Percentiles rank a stretch among this genome's conserved stretches.
Evolutionary conservation across 1,140 invertebrate species (phyloP).

Genomic region (Ips typographus): DNA sequence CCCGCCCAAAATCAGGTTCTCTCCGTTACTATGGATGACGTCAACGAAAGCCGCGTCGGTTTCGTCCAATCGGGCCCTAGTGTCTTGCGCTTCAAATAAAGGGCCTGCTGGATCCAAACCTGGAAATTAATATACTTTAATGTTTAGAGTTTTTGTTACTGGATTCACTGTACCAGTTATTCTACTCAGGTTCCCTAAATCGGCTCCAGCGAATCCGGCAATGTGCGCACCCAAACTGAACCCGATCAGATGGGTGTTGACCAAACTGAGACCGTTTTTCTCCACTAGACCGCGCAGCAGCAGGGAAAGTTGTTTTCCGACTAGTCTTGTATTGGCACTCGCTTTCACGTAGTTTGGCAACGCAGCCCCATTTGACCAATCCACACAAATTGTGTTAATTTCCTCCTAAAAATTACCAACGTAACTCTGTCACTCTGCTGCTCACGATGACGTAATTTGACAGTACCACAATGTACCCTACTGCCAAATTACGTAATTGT

Average conservation of each 20-base stretch:
- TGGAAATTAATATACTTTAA: constrained; percentile 42
- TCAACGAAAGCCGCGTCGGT: constrained; percentile 90
- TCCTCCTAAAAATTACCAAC: constrained; percentile 61
- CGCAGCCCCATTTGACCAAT: constrained; percentile 89
- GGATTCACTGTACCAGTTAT: constrained; percentile 69
- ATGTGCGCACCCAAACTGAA: constrained; percentile 91
- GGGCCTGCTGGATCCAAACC: constrained; percentile 90
- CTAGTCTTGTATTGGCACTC: constrained; percentile 88
- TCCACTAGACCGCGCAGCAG: constrained; percentile 63
- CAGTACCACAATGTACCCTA: too few species aligned
- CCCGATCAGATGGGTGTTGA: constrained; percentile 85
- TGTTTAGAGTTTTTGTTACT: not conserved
- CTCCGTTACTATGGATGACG: constrained; percentile 92
- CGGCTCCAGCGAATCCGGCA: constrained; percentile 88
- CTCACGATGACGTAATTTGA: too few species aligned
- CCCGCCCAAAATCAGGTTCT: constrained; percentile 81
- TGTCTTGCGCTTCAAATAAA: constrained; percentile 84
- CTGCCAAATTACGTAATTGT: not conserved
- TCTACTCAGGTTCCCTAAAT: constrained; percentile 76
- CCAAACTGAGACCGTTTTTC: constrained; percentile 61
- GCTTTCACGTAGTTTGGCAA: constrained; percentile 93
- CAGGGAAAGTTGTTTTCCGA: constrained; percentile 86
- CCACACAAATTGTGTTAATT: constrained; percentile 88
- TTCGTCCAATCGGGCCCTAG: constrained; percentile 76
- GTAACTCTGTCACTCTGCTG: too few species aligned